Evolutionary conservation across 2,113 vertebrate genomes (phyloP), one percentile per base, ranked within the genome.

Genomic region (Zosterops pallidus): DNA sequence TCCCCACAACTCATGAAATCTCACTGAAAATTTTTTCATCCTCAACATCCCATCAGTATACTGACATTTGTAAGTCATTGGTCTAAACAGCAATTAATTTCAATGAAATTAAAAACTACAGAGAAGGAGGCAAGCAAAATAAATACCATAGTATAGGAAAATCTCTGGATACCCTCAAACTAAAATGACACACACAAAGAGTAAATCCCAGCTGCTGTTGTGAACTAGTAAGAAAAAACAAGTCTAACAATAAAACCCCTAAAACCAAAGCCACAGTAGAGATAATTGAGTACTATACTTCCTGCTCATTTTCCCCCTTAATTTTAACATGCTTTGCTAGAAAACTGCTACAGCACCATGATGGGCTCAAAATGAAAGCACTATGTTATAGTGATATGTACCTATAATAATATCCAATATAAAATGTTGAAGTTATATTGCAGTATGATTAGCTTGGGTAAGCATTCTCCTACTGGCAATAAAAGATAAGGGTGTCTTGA

Each of bases 291-390:
- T 46, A 35, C n/a, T 65, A 89, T 86, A 81, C 50, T 49, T 92
- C 60, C 52, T 52, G 69, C 75, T 95, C 90, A 87, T 94, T 94
- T 91, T 53, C 89, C 50, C 76, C 53, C 96, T 92, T 97, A 97
- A 97, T 94, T 96, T 91, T 93, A 95, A 90, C 26, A 0, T 92
- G 60, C 89, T 96, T 96, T 89, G 56, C 71, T 97, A 59, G 56
- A 95, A 95, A 91, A 91, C 37, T 92, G 63, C 77, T 94, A 63
- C 82, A 96, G 70, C 77, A 77, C 92, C 94, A 94, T 76, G 74
- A 97, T 92, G 92, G 86, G 44, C 46, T 97, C 89, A 96, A 97
- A 98, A 98, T 98, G 94, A 98, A 97, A 98, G 81, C 68, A 97
- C 82, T 97, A 96, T 96, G 76, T 98, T 97, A 97, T 31, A 95